Evolutionary conservation across 2,113 vertebrate species (phyloP), one percentile per base, ranked within the genome.

Genomic region (Pitta sordida): DNA sequence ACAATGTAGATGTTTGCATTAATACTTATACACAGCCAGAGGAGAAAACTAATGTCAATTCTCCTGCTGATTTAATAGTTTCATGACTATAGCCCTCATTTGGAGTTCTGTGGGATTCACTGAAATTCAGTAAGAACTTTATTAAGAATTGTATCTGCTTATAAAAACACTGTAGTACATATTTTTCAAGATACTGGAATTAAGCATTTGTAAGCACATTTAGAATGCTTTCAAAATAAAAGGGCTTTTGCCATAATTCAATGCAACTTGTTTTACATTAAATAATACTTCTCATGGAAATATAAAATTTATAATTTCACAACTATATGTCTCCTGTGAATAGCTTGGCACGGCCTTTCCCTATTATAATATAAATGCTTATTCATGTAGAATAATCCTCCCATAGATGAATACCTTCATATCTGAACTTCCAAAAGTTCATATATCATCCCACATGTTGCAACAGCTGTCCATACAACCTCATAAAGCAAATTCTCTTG

Each of bases 401-500:
- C 70, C 63, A 79, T 18, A 93, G 63, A 90, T 17, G 44, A 64
- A 27, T 79, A 68, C 52, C 14, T 78, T 86, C 13, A 14, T 88
- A 92, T 86, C 59, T 76, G 41, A 91, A 87, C 87, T 76, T 95
- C 46, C 37, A 65, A 14, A 80, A 92, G 46, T 76, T 89, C 55
- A 82, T 34, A 56, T 36, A 83, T 36, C 60, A 91, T 83, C 73
- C 90, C 58, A 92, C 89, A 74, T 43, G 20, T 91, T 93, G 70
- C 83, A 96, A 94, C 73, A 96, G 83, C 85, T 95, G 71, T 85
- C 67, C 63, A 78, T 46, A 91, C 59, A 94, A 73, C 10, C 7
- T 41, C 58, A 34, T 21, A 95, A 76, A 83, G 59, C 39, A 92
- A 70, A 87, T 87, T 63, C 23, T 71, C 63, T 87, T 89, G 22